phyloP scores from a whole-genome alignment of 2,888 invertebrate species.

The Hartigia nigra region DNA sequence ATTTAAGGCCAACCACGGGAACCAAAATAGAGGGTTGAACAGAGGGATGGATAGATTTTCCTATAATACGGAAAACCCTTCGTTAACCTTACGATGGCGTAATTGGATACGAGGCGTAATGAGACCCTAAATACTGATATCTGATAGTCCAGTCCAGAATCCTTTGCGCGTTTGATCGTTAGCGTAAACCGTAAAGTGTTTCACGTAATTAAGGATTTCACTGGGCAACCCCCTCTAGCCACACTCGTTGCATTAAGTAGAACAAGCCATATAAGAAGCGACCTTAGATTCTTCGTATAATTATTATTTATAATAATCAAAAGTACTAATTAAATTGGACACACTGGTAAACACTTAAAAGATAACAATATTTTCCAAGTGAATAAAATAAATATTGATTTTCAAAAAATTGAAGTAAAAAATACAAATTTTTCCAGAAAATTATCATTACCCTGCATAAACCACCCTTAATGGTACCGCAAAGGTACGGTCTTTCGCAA shows the following conservation, averaged over 20 bases:
- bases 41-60: not conserved
- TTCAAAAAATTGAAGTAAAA: too few relatives aligned
- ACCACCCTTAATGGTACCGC: not conserved
- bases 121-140: conserved; percentile 50
- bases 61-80: conserved; percentile 27
- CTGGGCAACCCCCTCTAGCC: not conserved
- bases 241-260: not conserved
- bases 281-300: not conserved
- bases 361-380: not conserved
- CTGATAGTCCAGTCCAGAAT: conserved; percentile 42
- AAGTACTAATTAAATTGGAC: not conserved
- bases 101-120: conserved; percentile 47
- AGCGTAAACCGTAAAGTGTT: conserved; percentile 18
- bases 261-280: not conserved
- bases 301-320: not conserved
- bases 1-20: not conserved
- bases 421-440: not conserved
- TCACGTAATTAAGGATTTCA: not conserved
- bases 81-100: conserved; percentile 45
- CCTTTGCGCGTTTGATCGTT: conserved; percentile 32
- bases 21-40: not conserved
- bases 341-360: not conserved
- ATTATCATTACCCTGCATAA: not conserved
- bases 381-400: not conserved
- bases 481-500: not conserved